Percentiles rank a stretch among this genome's conserved stretches.
Conservation (phyloP, 2,113 vertebrate species). For the Accipiter virgatus region DNA sequence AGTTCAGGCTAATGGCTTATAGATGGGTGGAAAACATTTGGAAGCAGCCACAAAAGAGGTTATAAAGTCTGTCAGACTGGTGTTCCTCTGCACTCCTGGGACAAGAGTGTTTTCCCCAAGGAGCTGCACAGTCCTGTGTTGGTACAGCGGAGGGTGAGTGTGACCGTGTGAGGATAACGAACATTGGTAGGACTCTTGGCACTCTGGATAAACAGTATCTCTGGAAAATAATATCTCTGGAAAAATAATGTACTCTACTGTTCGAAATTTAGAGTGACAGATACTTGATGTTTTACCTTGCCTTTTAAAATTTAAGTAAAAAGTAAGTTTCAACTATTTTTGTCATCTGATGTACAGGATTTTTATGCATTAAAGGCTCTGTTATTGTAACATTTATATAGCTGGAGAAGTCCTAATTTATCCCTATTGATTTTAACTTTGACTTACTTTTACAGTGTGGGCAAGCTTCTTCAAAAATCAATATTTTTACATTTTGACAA, state of each 20-base stretch:
- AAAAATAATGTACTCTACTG: not conserved
- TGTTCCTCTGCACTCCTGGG: not conserved
- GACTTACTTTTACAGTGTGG: not conserved
- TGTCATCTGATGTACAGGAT: not conserved
- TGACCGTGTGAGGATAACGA: rapidly evolving
- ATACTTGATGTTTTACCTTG: not conserved
- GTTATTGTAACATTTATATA: not conserved
- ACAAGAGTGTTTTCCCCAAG: not conserved
- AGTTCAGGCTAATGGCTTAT: not conserved
- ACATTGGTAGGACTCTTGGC: not conserved
- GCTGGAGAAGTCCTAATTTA: not conserved
- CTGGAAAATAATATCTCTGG: not conserved
- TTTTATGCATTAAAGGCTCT: slow-evolving; percentile 13
- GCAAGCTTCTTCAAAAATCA: slow-evolving; percentile 39
- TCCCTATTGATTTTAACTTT: slow-evolving; percentile 54
- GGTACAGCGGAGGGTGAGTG: not conserved
- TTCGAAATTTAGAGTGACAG: not conserved
- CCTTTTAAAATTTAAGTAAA: slow-evolving; percentile 2
- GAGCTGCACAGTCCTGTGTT: rapidly evolving
- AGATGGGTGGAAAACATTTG: not conserved
- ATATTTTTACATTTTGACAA: slow-evolving; percentile 28
- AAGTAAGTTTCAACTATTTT: slow-evolving; percentile 16
- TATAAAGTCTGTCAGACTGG: not conserved
- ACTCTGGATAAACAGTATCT: not conserved
- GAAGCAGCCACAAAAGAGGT: not conserved